Percentiles rank a stretch among this genome's conserved stretches.
These are phyloP conservation scores for Archips crataeganus DNA, from an alignment of 2,888 invertebrate species.

Conservation along the genomic window DNA sequence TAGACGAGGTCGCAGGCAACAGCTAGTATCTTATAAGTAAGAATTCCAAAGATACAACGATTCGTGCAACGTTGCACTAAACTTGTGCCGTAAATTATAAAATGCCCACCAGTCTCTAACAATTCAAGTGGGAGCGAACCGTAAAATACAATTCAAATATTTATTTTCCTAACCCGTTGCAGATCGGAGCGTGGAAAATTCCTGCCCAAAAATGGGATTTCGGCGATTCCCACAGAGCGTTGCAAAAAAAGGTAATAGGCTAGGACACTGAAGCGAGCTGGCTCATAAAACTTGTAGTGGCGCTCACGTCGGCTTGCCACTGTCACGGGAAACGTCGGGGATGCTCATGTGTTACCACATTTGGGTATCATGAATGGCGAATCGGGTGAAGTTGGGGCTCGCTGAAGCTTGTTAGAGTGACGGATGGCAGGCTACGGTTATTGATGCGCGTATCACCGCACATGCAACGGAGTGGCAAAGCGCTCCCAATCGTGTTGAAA, in stretches of 20 bases:
- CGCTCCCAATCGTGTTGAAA: constrained; percentile 2
- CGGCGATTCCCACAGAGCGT: constrained; percentile 62
- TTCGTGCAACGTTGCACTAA: not conserved
- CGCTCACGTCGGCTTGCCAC: constrained; percentile 53
- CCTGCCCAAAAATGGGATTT: constrained; percentile 70
- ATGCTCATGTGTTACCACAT: constrained; percentile 49
- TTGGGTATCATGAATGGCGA: constrained; percentile 28
- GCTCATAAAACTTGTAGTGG: constrained; percentile 78
- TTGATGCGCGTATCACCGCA: constrained; percentile 16
- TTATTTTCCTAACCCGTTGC: constrained; percentile 63
- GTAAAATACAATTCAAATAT: constrained; percentile 56
- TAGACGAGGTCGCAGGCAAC: too few relatives aligned
- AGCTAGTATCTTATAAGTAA: not conserved
- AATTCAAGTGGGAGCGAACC: constrained; percentile 12
- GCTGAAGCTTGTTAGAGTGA: constrained; percentile 29
- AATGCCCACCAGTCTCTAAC: constrained; percentile 4
- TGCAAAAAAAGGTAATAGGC: constrained; percentile 58
- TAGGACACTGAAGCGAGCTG: constrained; percentile 52
- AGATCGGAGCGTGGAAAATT: constrained; percentile 69
- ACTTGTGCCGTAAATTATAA: constrained; percentile 18
- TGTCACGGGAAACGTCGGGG: constrained; percentile 62
- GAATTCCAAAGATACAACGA: not conserved
- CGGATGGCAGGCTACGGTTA: constrained; percentile 26
- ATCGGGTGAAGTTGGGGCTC: constrained; percentile 10
- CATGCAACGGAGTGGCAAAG: constrained; percentile 4